Percentiles rank a stretch among this genome's conserved stretches.
Evolutionary conservation across 2,113 vertebrate genomes (phyloP).

Genomic region (Struthidea cinerea): DNA sequence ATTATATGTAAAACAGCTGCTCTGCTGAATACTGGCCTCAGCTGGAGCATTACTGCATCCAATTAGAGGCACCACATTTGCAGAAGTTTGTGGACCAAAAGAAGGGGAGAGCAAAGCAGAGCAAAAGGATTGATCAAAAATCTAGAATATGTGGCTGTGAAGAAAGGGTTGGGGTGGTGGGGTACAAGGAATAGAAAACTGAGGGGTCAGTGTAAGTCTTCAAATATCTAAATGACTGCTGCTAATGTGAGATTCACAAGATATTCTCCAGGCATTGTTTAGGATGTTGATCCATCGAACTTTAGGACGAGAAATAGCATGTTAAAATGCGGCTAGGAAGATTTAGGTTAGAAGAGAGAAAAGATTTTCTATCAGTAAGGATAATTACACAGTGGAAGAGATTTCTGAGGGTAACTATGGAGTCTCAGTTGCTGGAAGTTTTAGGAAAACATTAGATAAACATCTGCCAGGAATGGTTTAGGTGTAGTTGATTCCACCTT

Average conservation of each 20-base stretch:
- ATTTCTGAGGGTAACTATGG: background rate
- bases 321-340: background rate
- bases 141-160: background rate
- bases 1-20: conserved; percentile 55
- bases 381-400: background rate
- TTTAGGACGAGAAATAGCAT: background rate
- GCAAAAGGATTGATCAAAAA: background rate
- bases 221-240: background rate
- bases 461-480: conserved; percentile 2
- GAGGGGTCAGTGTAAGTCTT: background rate
- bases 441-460: conserved; percentile 10
- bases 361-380: background rate
- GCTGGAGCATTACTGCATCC: conserved; percentile 32
- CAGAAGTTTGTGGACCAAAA: background rate
- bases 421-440: background rate
- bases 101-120: background rate
- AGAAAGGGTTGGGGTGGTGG: background rate
- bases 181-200: background rate
- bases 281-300: background rate
- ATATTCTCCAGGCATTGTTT: background rate
- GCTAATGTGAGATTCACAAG: background rate
- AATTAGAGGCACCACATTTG: conserved; percentile 36
- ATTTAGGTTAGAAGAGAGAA: background rate
- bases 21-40: background rate
- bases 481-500: background rate